Evolutionary conservation across 2,797 vertebrate genomes (phyloP), one percentile per base, ranked within the genome.

Genomic region (Bovichtus diacanthus): DNA sequence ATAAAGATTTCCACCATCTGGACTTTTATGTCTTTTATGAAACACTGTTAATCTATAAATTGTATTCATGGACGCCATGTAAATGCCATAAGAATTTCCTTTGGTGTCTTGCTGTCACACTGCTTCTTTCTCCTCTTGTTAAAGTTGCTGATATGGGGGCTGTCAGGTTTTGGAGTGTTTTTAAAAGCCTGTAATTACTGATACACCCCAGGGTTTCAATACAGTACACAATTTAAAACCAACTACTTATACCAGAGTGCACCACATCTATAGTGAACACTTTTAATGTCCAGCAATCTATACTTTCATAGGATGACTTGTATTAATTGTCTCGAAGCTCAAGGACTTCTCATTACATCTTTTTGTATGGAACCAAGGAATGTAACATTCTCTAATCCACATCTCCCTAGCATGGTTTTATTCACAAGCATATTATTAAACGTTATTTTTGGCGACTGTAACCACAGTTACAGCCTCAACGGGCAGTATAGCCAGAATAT

Each of bases 81-180:
- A 80, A 79, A 68, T 39, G n/a, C 46, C 34, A 18, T 27, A 54
- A 56, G 18, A 58, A 56, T 66, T 27, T 59, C 5, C 53, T 0
- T 66, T 12, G 73, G 9, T n/a, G 4, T 53, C 72, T 61, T 58
- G 10, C 23, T 31, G 59, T 49, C 39, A 29, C n/a, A n/a, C 65
- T 18, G 29, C 61, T 62, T 53, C 7, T 25, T 54, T 53, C 46
- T 11, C 10, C 13, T 70, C 31, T 70, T 31, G 64, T 80, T 74
- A 70, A 53, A 72, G 69, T 44, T 58, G 6, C 34, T 65, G 19
- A 70, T 78, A 51, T 34, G 41, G 10, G n/a, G 34, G 29, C 79
- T 86, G 84, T 87, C 65, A 25, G 79, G 77, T 72, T n/a, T 81
- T 82, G 25, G 44, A 76, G 73, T 67, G 74, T 86, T 84, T 88